Conservation (phyloP, 1,140 invertebrate genomes). For the Meloidogyne chitwoodi region DNA sequence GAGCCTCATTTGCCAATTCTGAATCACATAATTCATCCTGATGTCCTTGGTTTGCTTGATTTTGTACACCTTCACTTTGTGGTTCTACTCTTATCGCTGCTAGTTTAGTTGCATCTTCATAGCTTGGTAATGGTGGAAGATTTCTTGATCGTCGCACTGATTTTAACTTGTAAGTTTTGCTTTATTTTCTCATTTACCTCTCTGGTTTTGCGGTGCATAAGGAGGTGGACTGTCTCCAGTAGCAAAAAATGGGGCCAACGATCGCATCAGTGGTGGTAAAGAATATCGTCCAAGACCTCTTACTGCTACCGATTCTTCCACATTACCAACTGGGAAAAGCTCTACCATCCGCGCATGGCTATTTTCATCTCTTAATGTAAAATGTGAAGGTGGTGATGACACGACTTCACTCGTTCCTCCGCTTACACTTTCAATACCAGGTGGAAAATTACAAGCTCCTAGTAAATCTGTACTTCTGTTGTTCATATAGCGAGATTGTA, state of each 20-base stretch:
- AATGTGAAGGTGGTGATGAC: not conserved
- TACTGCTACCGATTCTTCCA: not conserved
- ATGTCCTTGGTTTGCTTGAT: not conserved
- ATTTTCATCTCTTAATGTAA: slow-evolving; percentile 1
- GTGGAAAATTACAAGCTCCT: slow-evolving; percentile 44
- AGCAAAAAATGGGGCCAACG: slow-evolving; percentile 4
- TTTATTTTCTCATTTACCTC: slow-evolving; percentile 20
- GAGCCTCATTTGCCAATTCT: not conserved
- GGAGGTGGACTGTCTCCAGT: slow-evolving; percentile 47
- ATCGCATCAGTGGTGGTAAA: slow-evolving; percentile 5
- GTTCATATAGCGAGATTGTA: slow-evolving; percentile 41
- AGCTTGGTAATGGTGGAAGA: slow-evolving; percentile 52
- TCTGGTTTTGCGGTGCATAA: slow-evolving; percentile 34
- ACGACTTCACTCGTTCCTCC: not conserved
- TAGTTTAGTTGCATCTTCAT: slow-evolving; percentile 58
- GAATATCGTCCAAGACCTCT: not conserved
- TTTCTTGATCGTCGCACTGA: slow-evolving; percentile 28
- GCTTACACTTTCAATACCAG: not conserved
- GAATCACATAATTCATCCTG: too few species aligned
- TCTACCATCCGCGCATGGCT: slow-evolving; percentile 42
- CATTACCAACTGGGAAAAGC: slow-evolving; percentile 23
- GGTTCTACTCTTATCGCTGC: slow-evolving; percentile 30
- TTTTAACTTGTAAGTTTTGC: not conserved
- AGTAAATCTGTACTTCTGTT: slow-evolving; percentile 40
- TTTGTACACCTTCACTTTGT: not conserved